Evolutionary conservation across 2,888 invertebrate species (phyloP), one percentile per base, ranked within the genome.

Genomic region (Elysia crispata): DNA sequence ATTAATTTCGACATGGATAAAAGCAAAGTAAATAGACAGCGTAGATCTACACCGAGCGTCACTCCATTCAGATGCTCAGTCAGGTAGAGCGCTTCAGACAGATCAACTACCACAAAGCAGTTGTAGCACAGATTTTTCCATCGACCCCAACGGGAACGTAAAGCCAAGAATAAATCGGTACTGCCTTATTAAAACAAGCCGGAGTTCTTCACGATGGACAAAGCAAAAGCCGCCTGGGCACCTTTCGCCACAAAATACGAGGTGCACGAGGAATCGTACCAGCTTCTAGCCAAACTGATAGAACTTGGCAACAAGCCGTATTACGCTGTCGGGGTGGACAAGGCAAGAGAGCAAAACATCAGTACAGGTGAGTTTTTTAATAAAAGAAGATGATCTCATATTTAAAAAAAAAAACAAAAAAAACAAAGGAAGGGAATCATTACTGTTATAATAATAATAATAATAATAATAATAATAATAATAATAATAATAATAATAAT

Each of bases 191-290:
- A n/a, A n/a, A n/a, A n/a, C n/a, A n/a, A n/a, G n/a, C n/a, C n/a
- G n/a, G n/a, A n/a, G n/a, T n/a, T n/a, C n/a, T n/a, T n/a, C n/a
- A 60, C 3, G n/a, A 60, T 41, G 41, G 41, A 41, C 70, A 49
- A 69, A 33, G 72, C 1, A 6, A 3, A 54, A 62, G 60, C 57
- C 15, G 31, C 33, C 20, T 77, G 70, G 70, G 77, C 77, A 1
- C 77, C 77, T 1, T 77, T 72, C 41, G 57, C 60, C n/a, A 49
- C 30, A 25, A 78, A 78, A 50, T 78, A 78, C 64, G 31, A 20
- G 25, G 60, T 78, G 1, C 78, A 78, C 31, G 73, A 72, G 54
- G 78, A 78, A 28, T 30, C 78, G 0, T 64, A 28, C 15, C 64
- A 64, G 30, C 64, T 54, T 30, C 23, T 3, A 0, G 15, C 54